Evolutionary conservation across 1,140 invertebrate species (phyloP).

Genomic region (Ruditapes philippinarum): DNA sequence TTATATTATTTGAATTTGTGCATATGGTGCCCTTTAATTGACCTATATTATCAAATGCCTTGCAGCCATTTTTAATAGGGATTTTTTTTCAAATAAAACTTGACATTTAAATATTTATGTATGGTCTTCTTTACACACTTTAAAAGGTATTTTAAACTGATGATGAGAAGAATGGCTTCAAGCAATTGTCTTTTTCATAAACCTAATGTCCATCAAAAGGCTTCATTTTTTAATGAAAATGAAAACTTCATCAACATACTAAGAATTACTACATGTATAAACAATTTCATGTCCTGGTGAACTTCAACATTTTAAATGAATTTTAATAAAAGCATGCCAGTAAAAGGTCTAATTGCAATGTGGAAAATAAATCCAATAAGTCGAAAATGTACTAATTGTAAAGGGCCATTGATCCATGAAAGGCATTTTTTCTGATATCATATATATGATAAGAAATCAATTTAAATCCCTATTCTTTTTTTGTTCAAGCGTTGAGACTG

Average conservation of each 20-base stretch:
- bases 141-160: too few relatives aligned
- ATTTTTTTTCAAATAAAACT: too few relatives aligned
- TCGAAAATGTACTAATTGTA: constrained; percentile 59
- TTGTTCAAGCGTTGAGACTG: background rate
- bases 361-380: constrained; percentile 51
- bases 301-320: background rate
- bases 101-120: too few relatives aligned
- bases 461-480: constrained; percentile 6
- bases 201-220: background rate
- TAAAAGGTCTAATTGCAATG: constrained; percentile 54
- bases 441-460: constrained; percentile 16
- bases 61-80: constrained; percentile 34
- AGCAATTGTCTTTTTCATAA: constrained; percentile 34
- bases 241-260: background rate
- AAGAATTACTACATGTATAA: constrained; percentile 17
- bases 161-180: constrained; percentile 10
- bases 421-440: constrained; percentile 6
- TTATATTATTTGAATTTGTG: constrained; percentile 2
- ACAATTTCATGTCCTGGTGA: constrained; percentile 27
- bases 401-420: constrained; percentile 9
- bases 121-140: too few relatives aligned
- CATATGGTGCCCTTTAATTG: constrained; percentile 40
- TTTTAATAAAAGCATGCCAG: background rate
- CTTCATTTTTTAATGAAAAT: background rate
- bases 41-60: background rate